Evolutionary conservation across 2,113 vertebrate genomes (phyloP).

Genomic region (Gila orcuttii): DNA sequence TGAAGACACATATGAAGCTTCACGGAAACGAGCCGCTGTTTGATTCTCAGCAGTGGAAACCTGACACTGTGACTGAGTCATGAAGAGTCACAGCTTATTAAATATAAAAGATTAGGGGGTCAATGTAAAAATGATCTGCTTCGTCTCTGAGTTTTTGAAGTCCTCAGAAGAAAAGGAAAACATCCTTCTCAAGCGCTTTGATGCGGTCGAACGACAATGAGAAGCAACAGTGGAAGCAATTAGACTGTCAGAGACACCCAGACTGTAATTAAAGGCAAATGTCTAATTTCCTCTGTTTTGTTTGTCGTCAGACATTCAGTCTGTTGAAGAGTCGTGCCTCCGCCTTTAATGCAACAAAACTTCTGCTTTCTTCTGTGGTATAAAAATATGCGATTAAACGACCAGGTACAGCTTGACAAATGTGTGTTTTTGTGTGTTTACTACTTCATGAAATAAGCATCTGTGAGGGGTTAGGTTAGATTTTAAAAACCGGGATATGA

Average conservation of each 20-base stretch:
- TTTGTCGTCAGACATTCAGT: slow-evolving; percentile 22
- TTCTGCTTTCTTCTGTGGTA: neutral
- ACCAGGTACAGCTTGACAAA: neutral
- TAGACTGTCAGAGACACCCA: slow-evolving; percentile 36
- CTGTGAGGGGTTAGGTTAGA: too few relatives aligned
- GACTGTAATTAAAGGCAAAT: slow-evolving; percentile 52
- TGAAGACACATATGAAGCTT: neutral
- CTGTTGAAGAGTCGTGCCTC: neutral
- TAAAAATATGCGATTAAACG: neutral
- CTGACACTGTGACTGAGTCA: neutral
- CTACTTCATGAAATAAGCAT: neutral
- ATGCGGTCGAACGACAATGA: slow-evolving; percentile 45
- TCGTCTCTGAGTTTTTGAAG: slow-evolving; percentile 38
- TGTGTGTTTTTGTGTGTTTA: neutral
- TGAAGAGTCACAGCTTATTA: slow-evolving; percentile 2
- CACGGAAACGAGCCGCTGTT: neutral
- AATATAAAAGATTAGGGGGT: slow-evolving; percentile 8
- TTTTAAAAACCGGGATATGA: too few relatives aligned
- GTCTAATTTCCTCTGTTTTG: slow-evolving; percentile 51
- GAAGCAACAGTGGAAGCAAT: slow-evolving; percentile 41
- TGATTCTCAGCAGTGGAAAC: neutral
- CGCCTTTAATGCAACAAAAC: neutral
- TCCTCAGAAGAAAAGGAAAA: slow-evolving; percentile 27
- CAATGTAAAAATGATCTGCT: neutral
- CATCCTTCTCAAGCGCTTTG: slow-evolving; percentile 24